phyloP scores from a whole-genome alignment of 1,140 invertebrate genomes.

The Aphelinus atriplicis region DNA sequence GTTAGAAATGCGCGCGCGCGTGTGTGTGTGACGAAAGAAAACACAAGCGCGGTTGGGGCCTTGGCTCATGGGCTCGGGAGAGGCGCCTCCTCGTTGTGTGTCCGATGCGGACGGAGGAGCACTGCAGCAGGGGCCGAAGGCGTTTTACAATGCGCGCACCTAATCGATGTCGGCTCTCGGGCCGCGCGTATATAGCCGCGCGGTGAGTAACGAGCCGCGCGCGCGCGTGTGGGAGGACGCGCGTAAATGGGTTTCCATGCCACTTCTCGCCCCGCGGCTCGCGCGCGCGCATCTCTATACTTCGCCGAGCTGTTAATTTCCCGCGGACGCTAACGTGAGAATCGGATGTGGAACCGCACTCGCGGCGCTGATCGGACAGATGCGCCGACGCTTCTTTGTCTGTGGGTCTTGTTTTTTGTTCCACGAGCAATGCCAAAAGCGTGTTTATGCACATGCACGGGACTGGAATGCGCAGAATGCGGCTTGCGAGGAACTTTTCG shows the following conservation, averaged over 20 bases:
- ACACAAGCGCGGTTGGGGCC: no score
- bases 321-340: not conserved
- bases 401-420: no score
- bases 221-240: constrained; percentile 34
- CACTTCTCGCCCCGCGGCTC: constrained; percentile 7
- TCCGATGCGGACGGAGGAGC: no score
- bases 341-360: not conserved
- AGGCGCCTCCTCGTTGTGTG: not conserved
- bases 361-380: no score
- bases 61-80: constrained; percentile 12
- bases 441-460: no score
- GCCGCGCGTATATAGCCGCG: no score
- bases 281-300: no score
- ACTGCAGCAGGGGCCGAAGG: not conserved
- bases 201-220: constrained; percentile 18
- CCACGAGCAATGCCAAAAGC: no score
- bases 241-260: constrained; percentile 46
- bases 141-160: not conserved
- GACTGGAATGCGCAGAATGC: no score
- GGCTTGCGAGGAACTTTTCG: no score
- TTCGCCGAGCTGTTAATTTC: constrained; percentile 34
- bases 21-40: constrained; percentile 13
- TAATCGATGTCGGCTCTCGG: constrained; percentile 38
- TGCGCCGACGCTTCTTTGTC: no score
- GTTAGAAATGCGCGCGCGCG: constrained; percentile 1